Evolutionary conservation across 2,797 vertebrate genomes (phyloP), one percentile per base, ranked within the genome.

Genomic region (Gephyroberyx darwinii): DNA sequence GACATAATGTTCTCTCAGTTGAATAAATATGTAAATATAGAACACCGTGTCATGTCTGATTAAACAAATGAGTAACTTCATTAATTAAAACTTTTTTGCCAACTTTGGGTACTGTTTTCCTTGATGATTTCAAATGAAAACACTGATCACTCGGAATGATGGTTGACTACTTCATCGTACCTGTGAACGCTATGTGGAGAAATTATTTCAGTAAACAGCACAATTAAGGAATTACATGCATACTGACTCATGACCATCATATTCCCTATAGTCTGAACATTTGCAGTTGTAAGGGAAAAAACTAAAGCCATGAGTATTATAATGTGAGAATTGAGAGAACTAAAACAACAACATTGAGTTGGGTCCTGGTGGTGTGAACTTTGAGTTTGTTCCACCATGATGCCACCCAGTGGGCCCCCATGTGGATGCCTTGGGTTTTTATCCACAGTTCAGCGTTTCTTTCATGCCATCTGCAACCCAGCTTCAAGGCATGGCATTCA

Each of bases 401-500:
- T 73, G 75, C 78, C 90, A 84, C 86, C 84, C 78, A 76, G 81
- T 65, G 72, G 77, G 74, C 84, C 89, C 81, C 74, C 57, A 78
- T 81, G 88, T 89, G 71, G 70, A 81, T 75, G 87, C 89, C 87
- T 90, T 78, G 60, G 83, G 80, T 88, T 88, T 88, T 87, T 83
- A 65, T 75, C 77, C 60, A 71, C 78, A 86, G 74, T 82, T 86
- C 79, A 83, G 75, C 59, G 60, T 84, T 84, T 87, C 82, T 91
- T 88, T 90, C 83, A 91, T 82, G 84, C 90, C 92, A 92, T 93
- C 89, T 93, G 92, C 55, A 26, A 78, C 81, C 75, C 83, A 78
- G 88, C 88, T 89, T 59, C 45, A 30, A 87, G 90, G 92, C 79
- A 90, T 88, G 81, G 88, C 84, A 81, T 82, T 89, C 77, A 86